Conservation (phyloP, 2,113 vertebrate genomes). For the Mus spicilegus region DNA sequence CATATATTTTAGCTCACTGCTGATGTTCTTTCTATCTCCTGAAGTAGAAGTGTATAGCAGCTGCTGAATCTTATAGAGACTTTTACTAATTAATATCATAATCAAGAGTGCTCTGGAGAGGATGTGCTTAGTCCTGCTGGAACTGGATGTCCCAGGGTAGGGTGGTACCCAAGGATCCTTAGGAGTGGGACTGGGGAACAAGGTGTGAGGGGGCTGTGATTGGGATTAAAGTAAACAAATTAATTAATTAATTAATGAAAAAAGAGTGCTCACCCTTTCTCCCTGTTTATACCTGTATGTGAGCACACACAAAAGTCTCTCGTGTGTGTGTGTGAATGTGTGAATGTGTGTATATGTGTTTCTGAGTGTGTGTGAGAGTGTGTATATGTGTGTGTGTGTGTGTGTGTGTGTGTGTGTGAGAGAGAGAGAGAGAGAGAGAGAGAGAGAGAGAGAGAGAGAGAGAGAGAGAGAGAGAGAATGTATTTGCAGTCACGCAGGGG, state of each 20-base stretch:
- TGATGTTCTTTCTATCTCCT: conserved; percentile 4
- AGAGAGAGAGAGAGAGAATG: not conserved
- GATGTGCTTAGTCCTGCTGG: too few relatives aligned
- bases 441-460: too few relatives aligned
- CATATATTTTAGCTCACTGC: not conserved
- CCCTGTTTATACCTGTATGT: not conserved
- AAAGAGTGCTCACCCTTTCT: not conserved
- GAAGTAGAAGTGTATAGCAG: not conserved
- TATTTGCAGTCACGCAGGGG: not conserved
- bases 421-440: too few relatives aligned
- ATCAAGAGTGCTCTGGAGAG: not conserved
- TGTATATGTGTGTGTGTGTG: not conserved
- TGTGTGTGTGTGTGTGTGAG: too few relatives aligned
- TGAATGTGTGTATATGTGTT: not conserved
- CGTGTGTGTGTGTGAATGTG: not conserved
- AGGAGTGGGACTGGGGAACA: too few relatives aligned
- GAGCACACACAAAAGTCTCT: not conserved
- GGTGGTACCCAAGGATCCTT: too few relatives aligned
- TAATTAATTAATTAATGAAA: too few relatives aligned
- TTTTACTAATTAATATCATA: not conserved
- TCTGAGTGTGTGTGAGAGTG: not conserved
- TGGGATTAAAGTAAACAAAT: too few relatives aligned
- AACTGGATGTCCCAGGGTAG: too few relatives aligned
- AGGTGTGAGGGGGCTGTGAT: too few relatives aligned
- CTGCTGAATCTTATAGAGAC: not conserved